Conservation (phyloP, 2,888 invertebrate genomes). For the Melolontha melolontha region DNA sequence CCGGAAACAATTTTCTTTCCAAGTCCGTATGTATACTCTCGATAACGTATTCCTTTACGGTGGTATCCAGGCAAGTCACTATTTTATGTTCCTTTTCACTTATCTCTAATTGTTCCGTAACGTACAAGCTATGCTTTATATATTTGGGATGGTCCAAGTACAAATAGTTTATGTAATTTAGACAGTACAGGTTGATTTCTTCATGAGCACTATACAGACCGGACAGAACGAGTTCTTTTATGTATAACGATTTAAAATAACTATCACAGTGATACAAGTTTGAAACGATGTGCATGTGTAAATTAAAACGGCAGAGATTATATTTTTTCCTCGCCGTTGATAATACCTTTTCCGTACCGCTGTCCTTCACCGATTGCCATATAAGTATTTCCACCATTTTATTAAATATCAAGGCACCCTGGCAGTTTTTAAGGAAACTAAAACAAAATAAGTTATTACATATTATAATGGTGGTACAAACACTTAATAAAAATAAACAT, state of each 20-base stretch:
- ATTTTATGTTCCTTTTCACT: constrained; percentile 43
- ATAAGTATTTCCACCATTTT: constrained; percentile 39
- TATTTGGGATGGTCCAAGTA: constrained; percentile 38
- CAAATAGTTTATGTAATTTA: constrained; percentile 48
- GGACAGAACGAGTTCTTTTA: constrained; percentile 39
- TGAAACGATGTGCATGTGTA: constrained; percentile 40
- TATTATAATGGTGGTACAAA: background rate
- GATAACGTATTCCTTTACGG: constrained; percentile 38
- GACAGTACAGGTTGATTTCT: constrained; percentile 33
- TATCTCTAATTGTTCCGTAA: constrained; percentile 38
- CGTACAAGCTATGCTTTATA: constrained; percentile 30
- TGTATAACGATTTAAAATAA: constrained; percentile 41
- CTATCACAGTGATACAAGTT: constrained; percentile 38
- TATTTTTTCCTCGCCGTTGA: constrained; percentile 43
- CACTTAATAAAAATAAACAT: too few species aligned
- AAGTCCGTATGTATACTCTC: constrained; percentile 39
- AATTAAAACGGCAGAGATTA: constrained; percentile 28
- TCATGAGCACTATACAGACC: constrained; percentile 28
- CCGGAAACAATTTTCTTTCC: constrained; percentile 25
- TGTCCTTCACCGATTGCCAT: constrained; percentile 38
- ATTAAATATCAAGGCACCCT: constrained; percentile 28
- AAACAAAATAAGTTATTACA: background rate
- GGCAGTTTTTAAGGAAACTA: constrained; percentile 40
- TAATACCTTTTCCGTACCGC: constrained; percentile 21
- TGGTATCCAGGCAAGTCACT: constrained; percentile 39